phyloP scores from a whole-genome alignment of 2,113 vertebrate species.

The Apodemus speciosus region DNA sequence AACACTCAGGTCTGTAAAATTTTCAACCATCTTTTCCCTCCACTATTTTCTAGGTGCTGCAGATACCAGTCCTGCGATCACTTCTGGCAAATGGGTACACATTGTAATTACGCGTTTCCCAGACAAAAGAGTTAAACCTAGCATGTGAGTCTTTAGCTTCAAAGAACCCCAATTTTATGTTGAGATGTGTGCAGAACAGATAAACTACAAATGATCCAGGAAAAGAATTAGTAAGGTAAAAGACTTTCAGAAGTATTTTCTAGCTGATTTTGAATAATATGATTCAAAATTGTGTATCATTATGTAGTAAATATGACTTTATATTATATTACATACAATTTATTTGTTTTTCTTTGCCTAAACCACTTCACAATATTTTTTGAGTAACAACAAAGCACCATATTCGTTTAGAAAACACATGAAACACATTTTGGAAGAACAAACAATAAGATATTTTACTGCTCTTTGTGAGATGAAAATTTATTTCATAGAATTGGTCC shows the following conservation, averaged over 20 bases:
- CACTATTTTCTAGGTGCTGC: background rate
- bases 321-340: background rate
- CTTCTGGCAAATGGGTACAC: background rate
- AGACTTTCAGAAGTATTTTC: background rate
- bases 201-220: background rate
- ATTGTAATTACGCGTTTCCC: background rate
- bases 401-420: background rate
- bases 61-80: background rate
- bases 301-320: background rate
- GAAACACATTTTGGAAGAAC: background rate
- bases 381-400: background rate
- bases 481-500: background rate
- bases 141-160: background rate
- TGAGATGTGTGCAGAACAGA: background rate
- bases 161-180: background rate
- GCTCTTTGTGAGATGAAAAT: background rate
- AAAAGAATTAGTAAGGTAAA: background rate
- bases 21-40: background rate
- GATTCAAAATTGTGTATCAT: no score
- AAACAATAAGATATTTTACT: background rate
- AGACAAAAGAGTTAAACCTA: background rate
- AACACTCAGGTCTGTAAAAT: background rate
- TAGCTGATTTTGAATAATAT: background rate
- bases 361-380: background rate
- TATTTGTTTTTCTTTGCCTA: background rate